phyloP scores from a whole-genome alignment of 2,113 vertebrate species.

The zebrafish (Danio rerio) region GRCz12tu NC_133192.1:21196501-21197000 shows the following conservation, averaged over 20 bases:
- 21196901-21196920: not conserved
- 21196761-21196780: constrained; percentile 29
- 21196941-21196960: not conserved
- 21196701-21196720: not conserved
- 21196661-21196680: not conserved
- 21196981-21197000: not conserved
- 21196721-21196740: not conserved
- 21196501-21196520: not conserved
- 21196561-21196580: constrained; percentile 22
- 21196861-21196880: constrained; percentile 24
- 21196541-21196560: constrained; percentile 5
- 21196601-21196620: constrained; percentile 19
- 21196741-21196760: not conserved
- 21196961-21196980: not conserved
- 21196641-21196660: not conserved
- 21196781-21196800: constrained; percentile 18
- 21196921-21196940: not conserved
- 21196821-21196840: not conserved
- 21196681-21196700: not conserved
- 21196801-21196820: constrained; percentile 3
- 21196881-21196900: constrained; percentile 22
- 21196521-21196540: not conserved
- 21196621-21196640: not conserved
- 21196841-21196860: constrained; percentile 18
- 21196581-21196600: constrained; percentile 22